Evolutionary conservation across 2,888 invertebrate genomes (phyloP).

Genomic region (Leptura quadrifasciata): DNA sequence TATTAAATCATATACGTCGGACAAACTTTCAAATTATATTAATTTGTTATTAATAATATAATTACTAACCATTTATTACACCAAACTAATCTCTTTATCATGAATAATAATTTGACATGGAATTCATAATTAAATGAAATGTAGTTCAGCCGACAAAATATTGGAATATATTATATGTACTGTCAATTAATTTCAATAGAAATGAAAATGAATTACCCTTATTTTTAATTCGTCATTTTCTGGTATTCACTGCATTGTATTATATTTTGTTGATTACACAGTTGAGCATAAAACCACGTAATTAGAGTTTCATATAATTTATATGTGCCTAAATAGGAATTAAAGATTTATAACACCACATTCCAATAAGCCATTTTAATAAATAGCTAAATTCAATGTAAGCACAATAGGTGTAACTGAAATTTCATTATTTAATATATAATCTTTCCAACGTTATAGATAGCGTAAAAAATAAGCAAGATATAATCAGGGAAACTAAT

Average conservation of each 20-base stretch:
- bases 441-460: no score
- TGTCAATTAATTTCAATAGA: not conserved
- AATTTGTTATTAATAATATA: constrained; percentile 14
- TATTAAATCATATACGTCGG: not conserved
- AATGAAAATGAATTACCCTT: not conserved
- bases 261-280: not conserved
- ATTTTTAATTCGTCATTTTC: not conserved
- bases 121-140: constrained; percentile 14
- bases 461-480: no score
- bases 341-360: no score
- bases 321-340: no score
- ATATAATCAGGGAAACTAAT: no score
- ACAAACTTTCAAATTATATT: constrained; percentile 15
- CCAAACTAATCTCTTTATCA: constrained; percentile 14
- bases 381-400: no score
- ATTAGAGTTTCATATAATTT: not conserved
- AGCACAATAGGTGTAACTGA: no score
- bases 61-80: not conserved
- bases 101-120: constrained; percentile 8
- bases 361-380: no score
- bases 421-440: no score
- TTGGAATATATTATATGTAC: not conserved
- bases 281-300: not conserved
- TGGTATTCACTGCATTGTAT: not conserved
- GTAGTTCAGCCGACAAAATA: not conserved